A percentile compares a stretch with the other conserved stretches of the same genome.
phyloP scores from a whole-genome alignment of 2,888 invertebrate species.

The Eupeodes latifasciatus region DNA sequence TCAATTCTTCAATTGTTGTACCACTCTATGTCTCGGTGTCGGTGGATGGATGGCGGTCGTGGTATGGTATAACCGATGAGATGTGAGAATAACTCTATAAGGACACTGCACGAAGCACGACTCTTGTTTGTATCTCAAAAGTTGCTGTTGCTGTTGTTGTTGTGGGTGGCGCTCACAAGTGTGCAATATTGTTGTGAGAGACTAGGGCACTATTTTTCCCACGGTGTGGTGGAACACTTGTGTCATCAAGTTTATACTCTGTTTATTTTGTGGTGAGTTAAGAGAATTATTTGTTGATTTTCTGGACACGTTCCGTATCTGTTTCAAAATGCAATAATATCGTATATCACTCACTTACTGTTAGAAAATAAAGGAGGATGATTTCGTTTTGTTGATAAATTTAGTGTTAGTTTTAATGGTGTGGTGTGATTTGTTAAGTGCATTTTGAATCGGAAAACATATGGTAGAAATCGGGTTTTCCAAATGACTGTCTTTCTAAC shows the following conservation, averaged over 20 bases:
- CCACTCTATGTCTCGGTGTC: not conserved
- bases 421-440: constrained; percentile 1
- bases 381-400: not conserved
- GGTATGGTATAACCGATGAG: constrained; percentile 39
- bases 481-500: not conserved
- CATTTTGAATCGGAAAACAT: constrained; percentile 41
- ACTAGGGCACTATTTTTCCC: constrained; percentile 68
- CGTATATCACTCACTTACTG: not conserved
- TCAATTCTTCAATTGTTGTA: constrained; percentile 58
- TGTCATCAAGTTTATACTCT: constrained; percentile 38
- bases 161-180: constrained; percentile 55
- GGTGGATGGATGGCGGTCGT: not conserved
- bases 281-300: constrained; percentile 74
- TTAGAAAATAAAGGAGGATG: constrained; percentile 36
- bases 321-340: constrained; percentile 39
- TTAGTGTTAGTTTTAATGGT: constrained; percentile 15
- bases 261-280: constrained; percentile 75
- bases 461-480: constrained; percentile 38
- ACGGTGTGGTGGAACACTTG: constrained; percentile 60
- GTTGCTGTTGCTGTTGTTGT: constrained; percentile 43
- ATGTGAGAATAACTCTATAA: constrained; percentile 51
- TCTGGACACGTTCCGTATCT: constrained; percentile 66
- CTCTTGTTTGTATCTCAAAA: constrained; percentile 21
- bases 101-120: not conserved
- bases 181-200: constrained; percentile 56